Evolutionary conservation across 1,140 invertebrate genomes (phyloP).

Genomic region (Probaryconus sp.): DNA sequence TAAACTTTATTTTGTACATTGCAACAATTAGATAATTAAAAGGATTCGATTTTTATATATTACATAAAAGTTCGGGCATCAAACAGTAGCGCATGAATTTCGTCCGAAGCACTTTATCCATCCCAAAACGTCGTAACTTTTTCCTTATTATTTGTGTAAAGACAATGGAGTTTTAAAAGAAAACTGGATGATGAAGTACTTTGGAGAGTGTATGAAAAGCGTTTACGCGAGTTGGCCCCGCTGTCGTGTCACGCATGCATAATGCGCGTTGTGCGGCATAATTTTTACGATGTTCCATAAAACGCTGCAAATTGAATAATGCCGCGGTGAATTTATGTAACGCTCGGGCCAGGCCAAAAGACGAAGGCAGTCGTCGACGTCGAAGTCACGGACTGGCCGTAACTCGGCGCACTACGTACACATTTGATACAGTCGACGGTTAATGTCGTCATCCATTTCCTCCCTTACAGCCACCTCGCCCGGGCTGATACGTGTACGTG

Average conservation of each 20-base stretch:
- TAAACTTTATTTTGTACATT: too few relatives aligned
- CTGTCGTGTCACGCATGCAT: slow-evolving; percentile 44
- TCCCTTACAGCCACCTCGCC: slow-evolving; percentile 12
- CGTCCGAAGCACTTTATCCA: too few relatives aligned
- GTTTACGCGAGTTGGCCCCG: slow-evolving; percentile 38
- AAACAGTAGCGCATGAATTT: too few relatives aligned
- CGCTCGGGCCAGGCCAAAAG: slow-evolving; percentile 23
- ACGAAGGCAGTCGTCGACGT: slow-evolving; percentile 46
- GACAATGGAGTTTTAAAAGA: too few relatives aligned
- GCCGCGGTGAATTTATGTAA: slow-evolving; percentile 61
- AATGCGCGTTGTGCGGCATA: slow-evolving; percentile 38
- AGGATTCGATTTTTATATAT: too few relatives aligned
- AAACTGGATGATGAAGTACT: slow-evolving; percentile 5
- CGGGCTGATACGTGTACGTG: slow-evolving; percentile 36
- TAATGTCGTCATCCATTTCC: slow-evolving; percentile 51
- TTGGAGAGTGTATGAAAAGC: background rate
- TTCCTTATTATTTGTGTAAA: too few relatives aligned
- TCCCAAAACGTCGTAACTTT: too few relatives aligned
- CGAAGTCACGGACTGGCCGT: slow-evolving; percentile 65
- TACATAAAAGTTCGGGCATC: too few relatives aligned
- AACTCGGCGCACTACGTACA: slow-evolving; percentile 57
- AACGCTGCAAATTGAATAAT: slow-evolving; percentile 66
- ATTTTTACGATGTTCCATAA: slow-evolving; percentile 68
- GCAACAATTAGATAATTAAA: too few relatives aligned
- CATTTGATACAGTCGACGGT: slow-evolving; percentile 49